These are phyloP conservation scores for Mythimna vitellina DNA, from an alignment of 2,888 invertebrate genomes.

Conservation along the genomic window DNA sequence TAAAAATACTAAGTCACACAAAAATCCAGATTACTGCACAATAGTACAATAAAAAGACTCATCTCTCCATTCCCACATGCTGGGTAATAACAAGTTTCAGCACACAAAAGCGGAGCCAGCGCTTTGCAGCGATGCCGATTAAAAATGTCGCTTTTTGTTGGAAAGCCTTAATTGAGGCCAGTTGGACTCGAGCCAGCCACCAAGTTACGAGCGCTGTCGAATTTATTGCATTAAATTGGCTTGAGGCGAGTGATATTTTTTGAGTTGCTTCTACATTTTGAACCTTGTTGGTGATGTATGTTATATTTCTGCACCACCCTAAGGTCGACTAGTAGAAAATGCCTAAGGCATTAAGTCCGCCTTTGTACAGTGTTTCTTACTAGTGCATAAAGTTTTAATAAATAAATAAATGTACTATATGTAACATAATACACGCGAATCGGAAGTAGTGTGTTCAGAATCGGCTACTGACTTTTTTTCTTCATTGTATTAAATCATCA, in stretches of 20 bases:
- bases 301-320: no score
- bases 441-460: no score
- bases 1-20: no score
- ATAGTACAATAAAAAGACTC: neutral
- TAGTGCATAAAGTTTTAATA: no score
- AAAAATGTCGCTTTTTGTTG: conserved; percentile 57
- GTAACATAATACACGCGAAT: no score
- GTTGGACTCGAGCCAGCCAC: conserved; percentile 49
- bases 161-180: conserved; percentile 57
- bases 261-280: neutral
- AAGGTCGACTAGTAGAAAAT: no score
- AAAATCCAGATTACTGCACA: neutral
- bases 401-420: no score
- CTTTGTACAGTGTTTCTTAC: no score
- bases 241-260: conserved; percentile 15
- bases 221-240: conserved; percentile 46
- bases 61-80: neutral
- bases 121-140: conserved; percentile 40
- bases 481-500: no score
- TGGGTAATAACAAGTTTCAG: conserved; percentile 37
- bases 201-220: conserved; percentile 25
- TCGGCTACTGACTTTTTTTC: no score
- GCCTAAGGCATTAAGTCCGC: no score
- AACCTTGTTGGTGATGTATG: neutral
- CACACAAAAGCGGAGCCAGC: conserved; percentile 31